These are phyloP conservation scores for Rugalucina vietnamica DNA, from an alignment of 2,888 invertebrate species.

Conservation along the genomic window DNA sequence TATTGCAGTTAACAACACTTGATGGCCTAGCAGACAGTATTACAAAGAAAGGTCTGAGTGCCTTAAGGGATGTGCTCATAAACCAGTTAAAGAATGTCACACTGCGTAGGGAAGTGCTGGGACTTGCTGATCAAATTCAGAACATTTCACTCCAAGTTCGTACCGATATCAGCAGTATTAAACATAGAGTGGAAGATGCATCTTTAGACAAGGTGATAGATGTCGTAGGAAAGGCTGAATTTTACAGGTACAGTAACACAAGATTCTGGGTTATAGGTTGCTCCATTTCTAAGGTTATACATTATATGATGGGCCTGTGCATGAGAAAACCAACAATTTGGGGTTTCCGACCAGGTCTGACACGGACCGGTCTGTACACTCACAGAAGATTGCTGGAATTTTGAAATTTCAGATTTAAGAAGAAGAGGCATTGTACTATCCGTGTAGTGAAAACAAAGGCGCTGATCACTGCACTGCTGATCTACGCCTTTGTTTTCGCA, in stretches of 20 bases:
- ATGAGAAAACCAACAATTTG: no score
- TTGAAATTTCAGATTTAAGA: no score
- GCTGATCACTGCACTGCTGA: no score
- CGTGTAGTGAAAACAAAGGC: no score
- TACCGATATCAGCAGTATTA: slow-evolving; percentile 58
- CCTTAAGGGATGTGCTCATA: slow-evolving; percentile 60
- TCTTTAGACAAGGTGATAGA: slow-evolving; percentile 55
- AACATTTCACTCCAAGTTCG: slow-evolving; percentile 55
- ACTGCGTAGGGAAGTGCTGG: slow-evolving; percentile 41
- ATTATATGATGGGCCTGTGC: no score
- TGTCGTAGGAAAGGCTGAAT: slow-evolving; percentile 60
- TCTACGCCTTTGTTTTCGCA: no score
- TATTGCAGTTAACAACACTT: slow-evolving; percentile 62
- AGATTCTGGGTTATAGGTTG: no score
- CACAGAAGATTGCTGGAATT: no score
- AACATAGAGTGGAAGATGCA: slow-evolving; percentile 51
- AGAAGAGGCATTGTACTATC: no score
- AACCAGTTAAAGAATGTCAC: slow-evolving; percentile 60
- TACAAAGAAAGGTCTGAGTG: slow-evolving; percentile 55
- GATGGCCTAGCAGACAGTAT: slow-evolving; percentile 55
- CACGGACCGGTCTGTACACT: no score
- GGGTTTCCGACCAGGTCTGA: no score
- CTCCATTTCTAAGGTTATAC: no score
- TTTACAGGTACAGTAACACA: slow-evolving; percentile 72
- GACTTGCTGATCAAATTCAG: slow-evolving; percentile 60